Conservation (phyloP, 2,113 vertebrate species). For the Phaethornis superciliosus region DNA sequence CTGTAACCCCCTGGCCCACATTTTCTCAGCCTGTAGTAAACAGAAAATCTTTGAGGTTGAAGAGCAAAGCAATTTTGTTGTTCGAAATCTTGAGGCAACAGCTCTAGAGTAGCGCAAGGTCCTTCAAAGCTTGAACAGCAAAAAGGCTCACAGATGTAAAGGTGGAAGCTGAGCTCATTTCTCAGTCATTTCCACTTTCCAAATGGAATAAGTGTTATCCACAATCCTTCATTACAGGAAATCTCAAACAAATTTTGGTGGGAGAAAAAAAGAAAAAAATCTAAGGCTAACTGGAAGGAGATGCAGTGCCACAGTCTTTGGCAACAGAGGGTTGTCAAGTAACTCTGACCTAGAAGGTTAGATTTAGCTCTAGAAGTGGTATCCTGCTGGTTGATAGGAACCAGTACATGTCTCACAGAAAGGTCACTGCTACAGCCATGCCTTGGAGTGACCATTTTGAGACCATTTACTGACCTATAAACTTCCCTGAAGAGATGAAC, state of each 20-base stretch:
- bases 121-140: not conserved
- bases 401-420: not conserved
- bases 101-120: accelerated
- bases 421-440: not conserved
- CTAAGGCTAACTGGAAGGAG: not conserved
- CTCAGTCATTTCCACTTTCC: not conserved
- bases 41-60: not conserved
- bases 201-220: not conserved
- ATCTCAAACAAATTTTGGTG: not conserved
- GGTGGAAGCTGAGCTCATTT: not conserved
- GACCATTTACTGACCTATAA: not conserved
- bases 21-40: not conserved
- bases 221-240: not conserved
- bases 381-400: not conserved
- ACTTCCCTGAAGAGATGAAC: not conserved
- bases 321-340: not conserved
- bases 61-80: not conserved
- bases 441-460: not conserved
- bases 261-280: accelerated
- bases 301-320: not conserved
- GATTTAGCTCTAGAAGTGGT: not conserved
- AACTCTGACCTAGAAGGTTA: not conserved
- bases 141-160: not conserved
- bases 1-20: not conserved
- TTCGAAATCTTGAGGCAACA: not conserved